Evolutionary conservation across 1,140 invertebrate genomes (phyloP).

Genomic region (Saxidomus purpurata): DNA sequence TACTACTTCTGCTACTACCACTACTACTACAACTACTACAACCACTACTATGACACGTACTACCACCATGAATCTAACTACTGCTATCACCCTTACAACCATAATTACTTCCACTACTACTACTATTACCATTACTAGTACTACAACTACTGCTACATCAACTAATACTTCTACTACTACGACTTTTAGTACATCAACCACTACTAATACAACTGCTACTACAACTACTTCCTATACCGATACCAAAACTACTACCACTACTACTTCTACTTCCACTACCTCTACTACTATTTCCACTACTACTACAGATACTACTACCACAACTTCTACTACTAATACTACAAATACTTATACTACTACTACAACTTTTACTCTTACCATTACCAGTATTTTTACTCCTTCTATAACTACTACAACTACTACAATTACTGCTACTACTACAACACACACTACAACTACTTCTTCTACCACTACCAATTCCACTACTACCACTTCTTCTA

Average conservation of each 20-base stretch:
- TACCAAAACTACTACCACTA: slow-evolving; percentile 47
- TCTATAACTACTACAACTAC: slow-evolving; percentile 54
- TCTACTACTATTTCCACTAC: slow-evolving; percentile 43
- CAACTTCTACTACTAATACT: slow-evolving; percentile 35
- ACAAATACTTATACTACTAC: slow-evolving; percentile 24
- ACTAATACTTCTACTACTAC: slow-evolving; percentile 49
- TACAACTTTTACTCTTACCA: slow-evolving; percentile 11
- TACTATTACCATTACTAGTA: slow-evolving; percentile 56
- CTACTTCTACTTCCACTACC: slow-evolving; percentile 49
- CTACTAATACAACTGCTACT: slow-evolving; percentile 51
- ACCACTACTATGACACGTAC: slow-evolving; percentile 31
- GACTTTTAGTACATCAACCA: background rate
- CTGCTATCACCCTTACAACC: slow-evolving; percentile 21
- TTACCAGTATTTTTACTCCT: slow-evolving; percentile 24
- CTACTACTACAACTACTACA: slow-evolving; percentile 46
- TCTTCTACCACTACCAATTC: slow-evolving; percentile 51
- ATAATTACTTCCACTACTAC: slow-evolving; percentile 46
- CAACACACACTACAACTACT: slow-evolving; percentile 38
- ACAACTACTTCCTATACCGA: slow-evolving; percentile 40
- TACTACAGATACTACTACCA: slow-evolving; percentile 53
- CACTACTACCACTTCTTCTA: slow-evolving; percentile 32
- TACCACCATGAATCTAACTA: too few species aligned
- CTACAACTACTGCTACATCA: slow-evolving; percentile 56
- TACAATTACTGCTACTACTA: slow-evolving; percentile 55
- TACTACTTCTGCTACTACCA: too few species aligned